Base-by-base conservation (phyloP, 2,797 vertebrate genomes). In the Gastrophryne carolinensis region DNA sequence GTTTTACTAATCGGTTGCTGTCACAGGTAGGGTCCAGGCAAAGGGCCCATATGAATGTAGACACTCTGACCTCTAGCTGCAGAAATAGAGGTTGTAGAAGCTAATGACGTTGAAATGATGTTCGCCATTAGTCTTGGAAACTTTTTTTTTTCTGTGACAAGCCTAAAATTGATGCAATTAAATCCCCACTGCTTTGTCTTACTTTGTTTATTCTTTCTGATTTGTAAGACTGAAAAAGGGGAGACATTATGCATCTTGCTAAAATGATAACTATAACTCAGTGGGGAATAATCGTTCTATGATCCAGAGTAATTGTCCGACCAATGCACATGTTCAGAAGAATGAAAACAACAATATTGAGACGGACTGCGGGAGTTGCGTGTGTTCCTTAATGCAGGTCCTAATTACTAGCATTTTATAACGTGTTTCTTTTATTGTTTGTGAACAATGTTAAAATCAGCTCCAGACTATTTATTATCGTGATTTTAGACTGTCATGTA, bases 401-500 rank as follows among this genome's bases (percentile, higher is more conserved):
- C 37, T 65, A 73, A 73, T 73, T 73, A 53, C 15, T n/a, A 24
- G 60, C 60, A 54, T 52, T 54, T 56, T 64, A 57, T 65, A 65
- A 73, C 57, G 65, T 65, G 37, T 44, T 37, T 47, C 49, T 63
- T 63, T 63, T 73, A 21, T 72, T 72, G 44, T 64, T 68, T 68
- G 32, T 11, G 53, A 30, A 57, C 61, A 49, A 35, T 67, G 37
- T 50, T 75, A 58, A 74, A 75, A 35, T 49, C n/a, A 29, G 65
- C 60, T 27, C 49, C 30, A 34, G 44, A 27, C 32, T 68, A 54
- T 35, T 75, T 75, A 49, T 49, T 17, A 66, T 61, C 64, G 32
- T 61, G 64, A 75, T 75, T 75, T 75, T 32, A 37, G 13, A 52
- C 54, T 47, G 34, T 56, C 65, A 39, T 68, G 35, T 61, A 66